Conservation (phyloP, 1,140 invertebrate genomes). For the Venturia canescens region DNA sequence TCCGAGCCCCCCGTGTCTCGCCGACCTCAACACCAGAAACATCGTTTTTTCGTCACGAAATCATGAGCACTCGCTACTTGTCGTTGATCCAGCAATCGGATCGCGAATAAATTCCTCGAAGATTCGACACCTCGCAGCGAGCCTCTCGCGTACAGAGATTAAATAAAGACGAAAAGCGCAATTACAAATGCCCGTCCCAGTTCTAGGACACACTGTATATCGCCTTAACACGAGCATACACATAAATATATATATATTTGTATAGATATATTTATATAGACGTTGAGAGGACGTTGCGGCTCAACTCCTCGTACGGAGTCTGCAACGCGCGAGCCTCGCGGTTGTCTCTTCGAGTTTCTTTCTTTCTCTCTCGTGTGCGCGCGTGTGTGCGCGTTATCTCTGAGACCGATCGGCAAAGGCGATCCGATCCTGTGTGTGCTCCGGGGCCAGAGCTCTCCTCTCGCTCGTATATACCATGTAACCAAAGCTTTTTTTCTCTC, state of each 20-base stretch:
- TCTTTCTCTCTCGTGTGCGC: slow-evolving; percentile 24
- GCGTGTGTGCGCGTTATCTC: no score
- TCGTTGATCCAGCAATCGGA: neutral
- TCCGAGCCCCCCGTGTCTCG: no score
- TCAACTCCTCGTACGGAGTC: slow-evolving; percentile 15
- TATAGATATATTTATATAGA: slow-evolving; percentile 29
- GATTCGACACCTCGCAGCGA: no score
- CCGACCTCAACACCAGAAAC: neutral
- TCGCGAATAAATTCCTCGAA: neutral
- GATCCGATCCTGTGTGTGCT: slow-evolving; percentile 53
- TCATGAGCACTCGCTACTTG: neutral
- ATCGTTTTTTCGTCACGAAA: neutral
- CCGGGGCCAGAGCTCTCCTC: slow-evolving; percentile 32
- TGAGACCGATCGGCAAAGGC: slow-evolving; percentile 59
- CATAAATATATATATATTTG: neutral
- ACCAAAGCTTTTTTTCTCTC: slow-evolving; percentile 27
- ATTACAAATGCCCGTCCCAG: neutral
- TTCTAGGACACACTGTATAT: neutral
- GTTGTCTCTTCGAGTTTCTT: slow-evolving; percentile 23
- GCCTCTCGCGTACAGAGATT: no score
- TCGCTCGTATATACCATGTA: slow-evolving; percentile 43
- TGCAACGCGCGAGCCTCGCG: slow-evolving; percentile 4
- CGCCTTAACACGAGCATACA: neutral
- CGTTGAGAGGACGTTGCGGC: slow-evolving; percentile 19
- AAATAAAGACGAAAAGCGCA: neutral